Conservation (phyloP, 1,140 invertebrate genomes). For the Macrobrachium nipponense region DNA sequence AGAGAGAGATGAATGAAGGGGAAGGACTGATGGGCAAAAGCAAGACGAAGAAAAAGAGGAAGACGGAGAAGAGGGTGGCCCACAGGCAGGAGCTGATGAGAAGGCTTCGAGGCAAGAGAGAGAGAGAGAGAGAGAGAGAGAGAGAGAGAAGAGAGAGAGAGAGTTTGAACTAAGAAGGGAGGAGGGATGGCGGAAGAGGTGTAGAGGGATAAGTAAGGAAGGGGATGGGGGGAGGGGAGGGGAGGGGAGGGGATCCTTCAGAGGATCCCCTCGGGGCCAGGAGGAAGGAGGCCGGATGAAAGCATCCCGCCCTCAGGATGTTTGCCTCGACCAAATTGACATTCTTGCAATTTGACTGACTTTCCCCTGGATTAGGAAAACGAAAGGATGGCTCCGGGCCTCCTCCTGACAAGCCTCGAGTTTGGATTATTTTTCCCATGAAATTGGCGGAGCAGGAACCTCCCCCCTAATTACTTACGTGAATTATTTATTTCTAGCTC, state of each 20-base stretch:
- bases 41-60: neutral
- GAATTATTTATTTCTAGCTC: neutral
- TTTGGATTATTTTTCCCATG: constrained; percentile 21
- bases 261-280: constrained; percentile 15
- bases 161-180: neutral
- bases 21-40: neutral
- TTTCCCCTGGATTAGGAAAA: constrained; percentile 60
- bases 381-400: constrained; percentile 42
- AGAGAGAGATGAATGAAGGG: neutral
- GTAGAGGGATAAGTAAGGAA: neutral
- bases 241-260: neutral
- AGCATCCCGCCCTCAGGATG: constrained; percentile 46
- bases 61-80: neutral
- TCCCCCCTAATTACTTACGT: neutral
- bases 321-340: constrained; percentile 61
- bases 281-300: constrained; percentile 47
- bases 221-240: neutral
- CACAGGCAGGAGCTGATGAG: neutral
- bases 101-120: neutral
- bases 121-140: constrained; percentile 1
- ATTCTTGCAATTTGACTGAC: constrained; percentile 62
- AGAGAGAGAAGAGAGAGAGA: neutral
- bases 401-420: neutral
- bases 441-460: constrained; percentile 4
- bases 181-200: neutral